Evolutionary conservation across 30 jellyfish, hydroid and myxozoan genomes (phyloP).

Genomic region (Cassiopea xamachana): DNA sequence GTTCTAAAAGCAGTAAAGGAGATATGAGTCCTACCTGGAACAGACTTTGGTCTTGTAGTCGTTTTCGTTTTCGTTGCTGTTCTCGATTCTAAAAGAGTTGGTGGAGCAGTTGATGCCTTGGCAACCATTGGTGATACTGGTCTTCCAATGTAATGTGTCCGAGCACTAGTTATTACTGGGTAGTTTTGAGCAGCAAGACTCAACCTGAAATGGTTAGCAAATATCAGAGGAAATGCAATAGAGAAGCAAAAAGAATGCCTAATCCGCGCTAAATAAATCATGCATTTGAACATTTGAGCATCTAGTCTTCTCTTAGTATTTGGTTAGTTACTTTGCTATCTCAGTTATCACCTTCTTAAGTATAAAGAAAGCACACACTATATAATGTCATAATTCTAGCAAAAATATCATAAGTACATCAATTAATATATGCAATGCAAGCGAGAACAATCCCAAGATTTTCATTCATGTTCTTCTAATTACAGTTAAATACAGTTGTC

Average conservation of each 20-base stretch:
- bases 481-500: no score
- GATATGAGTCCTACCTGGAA: constrained; percentile 53
- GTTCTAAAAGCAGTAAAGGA: not conserved
- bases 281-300: no score
- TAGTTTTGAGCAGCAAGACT: constrained; percentile 64
- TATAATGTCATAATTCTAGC: no score
- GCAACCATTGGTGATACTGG: constrained; percentile 70
- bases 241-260: not conserved
- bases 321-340: no score
- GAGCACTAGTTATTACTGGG: constrained; percentile 46
- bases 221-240: not conserved
- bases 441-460: no score
- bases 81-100: constrained; percentile 65
- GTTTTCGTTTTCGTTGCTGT: constrained; percentile 51
- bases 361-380: no score
- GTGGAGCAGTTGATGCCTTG: constrained; percentile 64
- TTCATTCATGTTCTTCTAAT: no score
- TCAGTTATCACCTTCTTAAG: no score
- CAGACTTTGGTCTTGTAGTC: constrained; percentile 81
- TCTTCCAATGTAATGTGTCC: constrained; percentile 57
- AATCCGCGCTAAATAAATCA: no score
- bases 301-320: no score
- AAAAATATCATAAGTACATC: no score
- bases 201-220: constrained; percentile 32
- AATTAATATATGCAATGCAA: no score